Evolutionary conservation across 2,797 vertebrate genomes (phyloP).

Genomic region (Falco biarmicus): DNA sequence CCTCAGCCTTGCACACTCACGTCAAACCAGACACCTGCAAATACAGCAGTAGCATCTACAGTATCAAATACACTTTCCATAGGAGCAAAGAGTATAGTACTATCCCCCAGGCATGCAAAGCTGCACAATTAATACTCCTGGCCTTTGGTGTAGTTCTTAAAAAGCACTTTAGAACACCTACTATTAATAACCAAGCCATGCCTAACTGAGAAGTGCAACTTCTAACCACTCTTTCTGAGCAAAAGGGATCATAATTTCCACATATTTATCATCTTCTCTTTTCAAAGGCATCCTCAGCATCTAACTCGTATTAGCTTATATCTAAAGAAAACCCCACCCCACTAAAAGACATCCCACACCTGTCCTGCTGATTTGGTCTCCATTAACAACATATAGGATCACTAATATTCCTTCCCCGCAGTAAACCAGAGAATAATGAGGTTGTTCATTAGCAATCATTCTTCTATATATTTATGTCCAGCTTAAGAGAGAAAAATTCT

Average conservation of each 20-base stretch:
- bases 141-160: not conserved
- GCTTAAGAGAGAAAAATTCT: not conserved
- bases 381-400: not conserved
- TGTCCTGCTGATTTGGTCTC: not conserved
- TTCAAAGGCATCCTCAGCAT: not conserved
- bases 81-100: not conserved
- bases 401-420: not conserved
- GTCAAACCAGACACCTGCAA: not conserved
- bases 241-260: not conserved
- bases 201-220: not conserved
- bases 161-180: not conserved
- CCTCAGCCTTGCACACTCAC: not conserved
- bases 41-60: not conserved
- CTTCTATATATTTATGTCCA: not conserved
- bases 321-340: not conserved
- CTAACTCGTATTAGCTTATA: not conserved
- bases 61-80: not conserved
- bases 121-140: not conserved
- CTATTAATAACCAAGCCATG: not conserved
- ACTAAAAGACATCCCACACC: not conserved
- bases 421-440: not conserved
- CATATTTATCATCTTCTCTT: not conserved
- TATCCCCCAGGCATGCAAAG: not conserved
- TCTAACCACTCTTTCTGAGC: not conserved
- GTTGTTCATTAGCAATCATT: not conserved